Evolutionary conservation across 2,888 invertebrate species (phyloP).

Genomic region (Cataglyphis livida): DNA sequence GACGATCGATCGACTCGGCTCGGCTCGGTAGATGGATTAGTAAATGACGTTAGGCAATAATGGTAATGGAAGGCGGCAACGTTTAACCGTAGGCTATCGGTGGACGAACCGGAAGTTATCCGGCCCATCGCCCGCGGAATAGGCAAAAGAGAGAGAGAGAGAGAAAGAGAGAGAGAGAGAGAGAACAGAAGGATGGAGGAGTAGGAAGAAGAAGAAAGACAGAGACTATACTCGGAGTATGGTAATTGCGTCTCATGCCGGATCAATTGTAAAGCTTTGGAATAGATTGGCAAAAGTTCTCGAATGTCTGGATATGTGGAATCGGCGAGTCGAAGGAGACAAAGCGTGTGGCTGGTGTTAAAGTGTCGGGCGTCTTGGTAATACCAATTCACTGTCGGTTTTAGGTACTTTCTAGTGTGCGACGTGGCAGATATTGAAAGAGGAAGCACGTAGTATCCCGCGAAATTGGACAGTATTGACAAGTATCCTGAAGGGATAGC

Average conservation of each 20-base stretch:
- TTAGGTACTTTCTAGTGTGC: constrained; percentile 41
- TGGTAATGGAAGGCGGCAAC: constrained; percentile 74
- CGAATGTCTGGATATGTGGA: constrained; percentile 26
- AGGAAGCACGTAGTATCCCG: constrained; percentile 54
- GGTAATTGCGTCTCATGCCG: constrained; percentile 52
- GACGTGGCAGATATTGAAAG: constrained; percentile 56
- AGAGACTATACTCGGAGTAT: constrained; percentile 38
- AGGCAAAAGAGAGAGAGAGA: neutral
- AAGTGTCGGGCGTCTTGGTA: constrained; percentile 52
- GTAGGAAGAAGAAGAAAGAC: neutral
- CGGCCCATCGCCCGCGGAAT: constrained; percentile 42
- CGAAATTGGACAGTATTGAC: constrained; percentile 56
- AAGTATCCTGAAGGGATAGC: constrained; percentile 53
- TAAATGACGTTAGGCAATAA: constrained; percentile 68
- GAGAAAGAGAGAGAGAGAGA: constrained; percentile 1
- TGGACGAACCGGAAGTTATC: constrained; percentile 60
- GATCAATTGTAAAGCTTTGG: constrained; percentile 32
- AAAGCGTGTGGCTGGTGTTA: constrained; percentile 44
- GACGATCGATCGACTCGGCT: constrained; percentile 41
- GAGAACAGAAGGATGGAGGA: neutral
- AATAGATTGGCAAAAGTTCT: constrained; percentile 49
- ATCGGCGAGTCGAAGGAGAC: constrained; percentile 48
- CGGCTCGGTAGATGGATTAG: constrained; percentile 58
- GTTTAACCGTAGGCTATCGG: constrained; percentile 65
- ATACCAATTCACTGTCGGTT: constrained; percentile 56